Evolutionary conservation across 2,797 vertebrate genomes (phyloP), one percentile per base, ranked within the genome.

Genomic region (Catostomus latipinnis): DNA sequence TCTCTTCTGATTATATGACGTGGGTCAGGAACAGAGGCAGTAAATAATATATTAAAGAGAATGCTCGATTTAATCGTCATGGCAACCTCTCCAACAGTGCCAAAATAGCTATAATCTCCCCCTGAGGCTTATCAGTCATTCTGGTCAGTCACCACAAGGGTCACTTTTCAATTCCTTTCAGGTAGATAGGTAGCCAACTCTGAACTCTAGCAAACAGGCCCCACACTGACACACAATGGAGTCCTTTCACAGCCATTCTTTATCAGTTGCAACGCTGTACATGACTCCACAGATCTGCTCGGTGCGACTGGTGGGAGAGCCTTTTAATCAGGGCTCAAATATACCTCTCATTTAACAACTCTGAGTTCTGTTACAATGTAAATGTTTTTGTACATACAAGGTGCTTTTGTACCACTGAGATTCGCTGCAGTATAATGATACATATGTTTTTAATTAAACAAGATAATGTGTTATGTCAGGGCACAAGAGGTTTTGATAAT

Each of bases 31-130:
- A 93, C 88, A 92, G 89, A 92, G 92, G 91, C 89, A 88, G 91
- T 94, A 94, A 93, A 95, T 95, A 93, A 94, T 93, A 95, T 93
- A 94, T 93, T 88, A 93, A 92, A 94, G 92, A 90, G 91, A 94
- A 95, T 93, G 90, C 91, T 89, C 91, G 86, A 90, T 94, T 90
- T 88, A 89, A 95, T 96, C 91, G 91, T 94, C 94, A 96, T 94
- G 93, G 95, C 94, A 96, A 97, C 96, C 77, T 79, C 86, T 91
- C 89, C 90, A 91, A 91, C 90, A 90, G 87, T 93, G 88, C 92
- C 93, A 89, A 95, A 93, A 95, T 92, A 92, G 93, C 93, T 89
- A 89, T 89, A 91, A 95, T 94, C 91, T 78, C 77, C 43, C 48
- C 69, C 66, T 73, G 65, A 86, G 85, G 85, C 90, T 95, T 92